Percentiles rank a stretch among this genome's conserved stretches.
These are phyloP conservation scores for Drosophila buzzatii DNA, from an alignment of 2,888 invertebrate genomes.

Conservation along the genomic window DNA sequence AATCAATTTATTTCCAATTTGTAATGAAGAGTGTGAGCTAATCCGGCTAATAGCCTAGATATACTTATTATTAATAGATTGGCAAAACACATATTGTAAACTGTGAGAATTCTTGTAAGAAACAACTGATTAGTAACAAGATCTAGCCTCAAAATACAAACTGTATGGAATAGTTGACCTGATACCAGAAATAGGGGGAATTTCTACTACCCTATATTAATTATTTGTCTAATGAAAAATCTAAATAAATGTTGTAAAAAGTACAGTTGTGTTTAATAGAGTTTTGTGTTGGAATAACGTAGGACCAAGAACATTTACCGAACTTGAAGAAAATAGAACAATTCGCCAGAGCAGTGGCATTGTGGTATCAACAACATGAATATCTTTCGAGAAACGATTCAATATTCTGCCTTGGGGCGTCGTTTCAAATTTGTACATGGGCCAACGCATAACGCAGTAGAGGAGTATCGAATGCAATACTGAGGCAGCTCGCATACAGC, in stretches of 20 bases:
- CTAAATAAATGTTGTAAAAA: background rate
- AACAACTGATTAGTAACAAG: background rate
- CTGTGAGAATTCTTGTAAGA: background rate
- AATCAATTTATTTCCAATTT: background rate
- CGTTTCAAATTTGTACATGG: slow-evolving; percentile 91
- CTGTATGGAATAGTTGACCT: too few species aligned
- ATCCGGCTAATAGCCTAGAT: background rate
- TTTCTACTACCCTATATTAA: too few species aligned
- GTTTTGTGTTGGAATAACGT: background rate
- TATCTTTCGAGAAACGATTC: slow-evolving; percentile 88
- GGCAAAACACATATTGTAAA: background rate
- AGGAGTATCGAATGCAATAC: slow-evolving; percentile 88
- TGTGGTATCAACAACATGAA: slow-evolving; percentile 87
- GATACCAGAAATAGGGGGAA: background rate
- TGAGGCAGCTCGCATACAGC: slow-evolving; percentile 87
- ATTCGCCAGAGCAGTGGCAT: slow-evolving; percentile 85
- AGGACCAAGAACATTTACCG: slow-evolving; percentile 82
- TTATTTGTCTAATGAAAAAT: too few species aligned
- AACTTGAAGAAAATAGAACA: slow-evolving; percentile 84
- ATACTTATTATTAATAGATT: background rate
- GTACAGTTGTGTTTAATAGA: slow-evolving; percentile 11
- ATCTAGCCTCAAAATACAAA: background rate
- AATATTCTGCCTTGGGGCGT: slow-evolving; percentile 92
- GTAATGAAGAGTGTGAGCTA: background rate
- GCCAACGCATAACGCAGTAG: slow-evolving; percentile 88